These are phyloP conservation scores for Temnothorax nylanderi DNA, from an alignment of 1,140 invertebrate genomes.

Conservation along the genomic window DNA sequence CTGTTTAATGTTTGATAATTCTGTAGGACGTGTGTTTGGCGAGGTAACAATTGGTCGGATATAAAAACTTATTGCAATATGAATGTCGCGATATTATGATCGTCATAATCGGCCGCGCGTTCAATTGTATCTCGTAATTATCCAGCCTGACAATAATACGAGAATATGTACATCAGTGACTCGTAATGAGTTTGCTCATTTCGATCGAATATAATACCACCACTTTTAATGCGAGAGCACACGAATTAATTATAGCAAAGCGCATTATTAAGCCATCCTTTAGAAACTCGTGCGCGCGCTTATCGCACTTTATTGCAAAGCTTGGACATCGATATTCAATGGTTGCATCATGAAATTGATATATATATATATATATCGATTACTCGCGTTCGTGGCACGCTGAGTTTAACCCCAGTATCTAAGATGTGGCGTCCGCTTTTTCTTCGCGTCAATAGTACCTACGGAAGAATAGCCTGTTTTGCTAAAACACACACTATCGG, in stretches of 20 bases:
- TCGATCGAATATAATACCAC: background rate
- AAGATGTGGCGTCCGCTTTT: background rate
- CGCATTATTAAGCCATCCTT: background rate
- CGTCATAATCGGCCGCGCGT: background rate
- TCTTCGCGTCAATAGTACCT: background rate
- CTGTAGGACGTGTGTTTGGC: background rate
- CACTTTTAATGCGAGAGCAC: background rate
- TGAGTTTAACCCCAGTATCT: slow-evolving; percentile 16
- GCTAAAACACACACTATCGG: background rate
- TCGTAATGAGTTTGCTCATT: slow-evolving; percentile 37
- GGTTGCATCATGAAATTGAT: slow-evolving; percentile 26
- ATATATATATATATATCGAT: slow-evolving; percentile 50
- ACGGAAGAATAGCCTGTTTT: slow-evolving; percentile 3
- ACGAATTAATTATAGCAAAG: slow-evolving; percentile 31
- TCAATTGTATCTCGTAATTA: slow-evolving; percentile 28
- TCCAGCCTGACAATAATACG: background rate
- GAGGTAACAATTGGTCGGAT: background rate
- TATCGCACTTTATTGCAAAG: background rate
- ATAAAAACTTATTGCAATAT: slow-evolving; percentile 6
- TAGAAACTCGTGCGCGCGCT: background rate
- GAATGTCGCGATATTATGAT: background rate
- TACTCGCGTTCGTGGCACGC: background rate
- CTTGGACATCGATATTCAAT: slow-evolving; percentile 6
- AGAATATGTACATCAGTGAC: slow-evolving; percentile 15
- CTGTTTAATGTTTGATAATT: background rate